Base-by-base conservation (phyloP, 2,797 vertebrate species). In the Ambastaia sidthimunki region DNA sequence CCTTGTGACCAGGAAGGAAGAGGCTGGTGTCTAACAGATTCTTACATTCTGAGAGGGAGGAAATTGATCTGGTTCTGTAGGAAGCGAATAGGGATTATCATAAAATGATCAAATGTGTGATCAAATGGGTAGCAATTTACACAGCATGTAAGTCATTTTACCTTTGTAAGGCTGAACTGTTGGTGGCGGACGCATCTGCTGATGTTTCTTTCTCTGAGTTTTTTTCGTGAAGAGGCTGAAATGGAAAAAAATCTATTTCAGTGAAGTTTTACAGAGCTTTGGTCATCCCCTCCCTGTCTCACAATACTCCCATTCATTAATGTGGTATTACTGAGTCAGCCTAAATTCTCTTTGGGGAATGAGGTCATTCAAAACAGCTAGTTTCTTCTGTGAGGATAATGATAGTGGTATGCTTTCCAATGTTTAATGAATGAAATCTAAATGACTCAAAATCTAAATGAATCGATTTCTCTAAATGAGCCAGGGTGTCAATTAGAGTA, bases 141-240 rank as follows among this genome's bases (percentile, higher is more conserved):
- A 23, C 25, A 12, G 65, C n/a, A 55, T 55, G 19, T 11, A 31
- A 62, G 15, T 52, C 3, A 80, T 78, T 87, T 91, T 88, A 98
- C 98, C 97, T 95, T 86, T 95, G 95, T 70, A 95, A 93, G 65
- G 88, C 88, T 1, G 93, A 91, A 88, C 94, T 96, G 84, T 91
- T 96, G 52, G 93, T 86, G 37, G 93, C 90, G 10, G 41, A 44
- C 50, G 86, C 84, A 82, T 97, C 96, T 66, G 91, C 90, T 84
- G 90, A 89, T 16, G 91, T 92, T 78, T 96, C 97, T 70, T 93
- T 94, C 71, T 94, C 93, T 0, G 93, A 93, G 65, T 93, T 92
- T 89, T 96, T 95, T 85, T 95, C 94, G 73, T 89, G 93, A 83
- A 88, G 93, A 9, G 91, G 87, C 96, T 98, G 88, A 55, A 67